Percentiles rank a stretch among this genome's conserved stretches.
phyloP scores from a whole-genome alignment of 2,113 vertebrate species.

The Otocyon megalotis region DNA sequence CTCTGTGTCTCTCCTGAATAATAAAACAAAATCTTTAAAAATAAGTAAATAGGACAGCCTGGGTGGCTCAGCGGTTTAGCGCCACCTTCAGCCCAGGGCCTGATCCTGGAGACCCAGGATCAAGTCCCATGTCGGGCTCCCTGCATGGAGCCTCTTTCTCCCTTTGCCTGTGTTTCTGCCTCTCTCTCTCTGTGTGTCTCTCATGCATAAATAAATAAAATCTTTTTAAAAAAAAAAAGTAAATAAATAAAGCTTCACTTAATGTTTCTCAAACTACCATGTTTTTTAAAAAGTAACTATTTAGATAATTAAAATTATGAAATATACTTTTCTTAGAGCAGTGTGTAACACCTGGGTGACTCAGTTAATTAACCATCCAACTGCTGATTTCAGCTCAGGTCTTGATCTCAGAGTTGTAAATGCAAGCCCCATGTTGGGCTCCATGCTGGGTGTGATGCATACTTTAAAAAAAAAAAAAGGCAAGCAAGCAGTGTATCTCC shows the following conservation, averaged over 20 bases:
- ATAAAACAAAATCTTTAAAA: too few relatives aligned
- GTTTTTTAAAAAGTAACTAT: neutral
- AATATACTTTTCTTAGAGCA: conserved; percentile 20
- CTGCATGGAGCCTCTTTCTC: too few relatives aligned
- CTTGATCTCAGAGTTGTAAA: neutral
- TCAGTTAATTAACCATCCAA: neutral
- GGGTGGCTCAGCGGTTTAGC: too few relatives aligned
- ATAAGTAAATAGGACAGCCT: too few relatives aligned
- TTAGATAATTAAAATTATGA: neutral
- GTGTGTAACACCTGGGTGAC: neutral
- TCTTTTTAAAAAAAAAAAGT: too few relatives aligned
- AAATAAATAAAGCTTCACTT: conserved; percentile 5
- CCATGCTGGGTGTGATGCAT: neutral
- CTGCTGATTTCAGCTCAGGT: neutral
- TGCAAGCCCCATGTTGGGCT: neutral
- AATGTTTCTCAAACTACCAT: neutral
- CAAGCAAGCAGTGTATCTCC: neutral
- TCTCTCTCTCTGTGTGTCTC: too few relatives aligned
- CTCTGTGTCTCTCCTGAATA: too few relatives aligned
- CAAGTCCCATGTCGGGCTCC: too few relatives aligned
- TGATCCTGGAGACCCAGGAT: too few relatives aligned
- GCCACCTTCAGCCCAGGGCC: too few relatives aligned
- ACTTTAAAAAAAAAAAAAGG: neutral
- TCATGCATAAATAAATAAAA: too few relatives aligned
- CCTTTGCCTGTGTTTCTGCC: too few relatives aligned